phyloP scores from a whole-genome alignment of 2,888 invertebrate species.

The Panzeria rudis region DNA sequence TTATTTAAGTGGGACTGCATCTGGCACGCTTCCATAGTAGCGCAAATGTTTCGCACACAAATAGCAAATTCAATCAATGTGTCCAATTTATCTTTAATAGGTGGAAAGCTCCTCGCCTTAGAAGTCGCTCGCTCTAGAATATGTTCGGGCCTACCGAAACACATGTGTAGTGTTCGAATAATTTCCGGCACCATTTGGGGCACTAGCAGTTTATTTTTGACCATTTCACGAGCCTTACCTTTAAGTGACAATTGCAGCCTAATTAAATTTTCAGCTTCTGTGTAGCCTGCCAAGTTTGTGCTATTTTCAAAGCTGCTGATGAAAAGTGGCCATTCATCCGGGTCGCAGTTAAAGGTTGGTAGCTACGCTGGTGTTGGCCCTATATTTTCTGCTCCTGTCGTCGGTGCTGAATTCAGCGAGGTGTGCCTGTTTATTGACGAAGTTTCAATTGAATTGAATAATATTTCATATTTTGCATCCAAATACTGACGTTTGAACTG shows the following conservation, averaged over 20 bases:
- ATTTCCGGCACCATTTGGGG: too few species aligned
- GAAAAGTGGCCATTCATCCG: too few species aligned
- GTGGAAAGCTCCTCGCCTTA: slow-evolving; percentile 40
- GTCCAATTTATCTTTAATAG: slow-evolving; percentile 37
- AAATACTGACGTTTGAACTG: slow-evolving; percentile 20
- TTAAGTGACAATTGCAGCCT: too few species aligned
- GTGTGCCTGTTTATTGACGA: background rate
- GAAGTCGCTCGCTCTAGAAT: slow-evolving; percentile 17
- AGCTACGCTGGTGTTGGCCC: slow-evolving; percentile 14
- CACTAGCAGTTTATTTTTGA: too few species aligned
- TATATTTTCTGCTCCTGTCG: background rate
- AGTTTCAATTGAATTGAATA: background rate
- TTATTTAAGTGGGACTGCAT: too few species aligned
- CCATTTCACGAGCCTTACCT: too few species aligned
- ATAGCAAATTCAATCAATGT: slow-evolving; percentile 38
- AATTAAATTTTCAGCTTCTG: too few species aligned
- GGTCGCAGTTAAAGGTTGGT: too few species aligned
- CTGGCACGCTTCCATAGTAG: slow-evolving; percentile 40
- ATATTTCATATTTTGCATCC: slow-evolving; percentile 13
- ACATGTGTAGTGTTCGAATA: too few species aligned
- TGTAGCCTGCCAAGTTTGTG: too few species aligned
- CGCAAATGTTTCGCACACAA: background rate
- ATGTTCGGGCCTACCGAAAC: too few species aligned
- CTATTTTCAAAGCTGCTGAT: too few species aligned
- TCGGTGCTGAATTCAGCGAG: background rate